Evolutionary conservation across 2,888 invertebrate species (phyloP).

Genomic region (Hemithea aestivaria): DNA sequence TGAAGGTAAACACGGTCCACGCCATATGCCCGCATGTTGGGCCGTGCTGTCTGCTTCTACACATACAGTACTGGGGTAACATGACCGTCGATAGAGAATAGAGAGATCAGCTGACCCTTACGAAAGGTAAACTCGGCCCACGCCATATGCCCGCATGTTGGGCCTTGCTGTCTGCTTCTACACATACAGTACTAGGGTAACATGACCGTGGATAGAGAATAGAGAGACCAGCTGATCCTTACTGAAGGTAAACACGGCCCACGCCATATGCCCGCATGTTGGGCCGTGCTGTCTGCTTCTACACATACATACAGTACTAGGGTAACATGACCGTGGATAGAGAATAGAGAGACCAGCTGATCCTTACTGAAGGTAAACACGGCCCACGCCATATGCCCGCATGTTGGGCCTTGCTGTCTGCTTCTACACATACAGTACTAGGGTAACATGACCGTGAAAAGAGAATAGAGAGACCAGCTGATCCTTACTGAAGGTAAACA

Average conservation of each 20-base stretch:
- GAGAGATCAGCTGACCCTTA: slow-evolving; percentile 61
- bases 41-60: no score
- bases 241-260: slow-evolving; percentile 60
- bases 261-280: slow-evolving; percentile 61
- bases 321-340: slow-evolving; percentile 66
- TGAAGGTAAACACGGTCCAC: no score
- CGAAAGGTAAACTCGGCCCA: no score
- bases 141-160: no score
- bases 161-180: slow-evolving; percentile 33
- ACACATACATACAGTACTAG: slow-evolving; percentile 60
- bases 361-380: slow-evolving; percentile 60
- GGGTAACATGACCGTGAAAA: slow-evolving; percentile 59
- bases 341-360: slow-evolving; percentile 62
- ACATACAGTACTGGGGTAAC: no score
- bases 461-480: slow-evolving; percentile 58
- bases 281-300: slow-evolving; percentile 44
- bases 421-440: slow-evolving; percentile 63
- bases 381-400: slow-evolving; percentile 61
- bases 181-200: slow-evolving; percentile 63
- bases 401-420: slow-evolving; percentile 58
- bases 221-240: slow-evolving; percentile 60
- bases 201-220: slow-evolving; percentile 64
- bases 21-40: no score
- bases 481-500: slow-evolving; percentile 58
- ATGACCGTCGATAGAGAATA: slow-evolving; percentile 65